A percentile compares a stretch with the other conserved stretches of the same genome.
These are phyloP conservation scores for Leucopsar rothschildi DNA, from an alignment of 2,113 vertebrate genomes.

Conservation along the genomic window DNA sequence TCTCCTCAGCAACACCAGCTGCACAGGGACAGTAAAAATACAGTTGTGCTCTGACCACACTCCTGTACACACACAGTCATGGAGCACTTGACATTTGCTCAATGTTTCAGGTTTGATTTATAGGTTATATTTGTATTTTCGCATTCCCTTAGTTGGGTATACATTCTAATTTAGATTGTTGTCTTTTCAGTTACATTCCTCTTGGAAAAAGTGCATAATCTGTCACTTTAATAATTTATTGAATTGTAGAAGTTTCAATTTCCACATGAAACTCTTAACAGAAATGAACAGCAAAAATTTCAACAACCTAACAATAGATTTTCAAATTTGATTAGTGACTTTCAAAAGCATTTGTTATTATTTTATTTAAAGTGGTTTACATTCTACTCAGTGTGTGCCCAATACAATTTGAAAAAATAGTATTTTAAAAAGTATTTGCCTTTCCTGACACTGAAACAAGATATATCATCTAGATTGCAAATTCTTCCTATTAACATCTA, in stretches of 20 bases:
- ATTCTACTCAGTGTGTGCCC: background rate
- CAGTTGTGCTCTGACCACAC: background rate
- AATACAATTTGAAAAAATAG: background rate
- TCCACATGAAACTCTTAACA: background rate
- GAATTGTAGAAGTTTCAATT: background rate
- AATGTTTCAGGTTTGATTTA: background rate
- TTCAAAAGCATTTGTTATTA: background rate
- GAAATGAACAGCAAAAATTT: background rate
- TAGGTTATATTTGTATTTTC: background rate
- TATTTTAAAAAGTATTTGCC: background rate
- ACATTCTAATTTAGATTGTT: background rate
- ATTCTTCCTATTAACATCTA: background rate
- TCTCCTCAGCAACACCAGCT: constrained; percentile 17
- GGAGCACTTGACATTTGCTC: background rate
- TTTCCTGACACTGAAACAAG: background rate
- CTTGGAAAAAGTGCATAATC: background rate
- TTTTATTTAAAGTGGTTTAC: background rate
- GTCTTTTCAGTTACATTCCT: background rate
- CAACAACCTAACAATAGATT: background rate
- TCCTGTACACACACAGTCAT: background rate
- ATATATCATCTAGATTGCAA: background rate
- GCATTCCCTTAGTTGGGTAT: background rate
- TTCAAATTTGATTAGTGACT: background rate
- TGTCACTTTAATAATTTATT: background rate
- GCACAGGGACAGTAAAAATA: constrained; percentile 15